Evolutionary conservation across 1,140 invertebrate genomes (phyloP).

Genomic region (Drosophila eugracilis): DNA sequence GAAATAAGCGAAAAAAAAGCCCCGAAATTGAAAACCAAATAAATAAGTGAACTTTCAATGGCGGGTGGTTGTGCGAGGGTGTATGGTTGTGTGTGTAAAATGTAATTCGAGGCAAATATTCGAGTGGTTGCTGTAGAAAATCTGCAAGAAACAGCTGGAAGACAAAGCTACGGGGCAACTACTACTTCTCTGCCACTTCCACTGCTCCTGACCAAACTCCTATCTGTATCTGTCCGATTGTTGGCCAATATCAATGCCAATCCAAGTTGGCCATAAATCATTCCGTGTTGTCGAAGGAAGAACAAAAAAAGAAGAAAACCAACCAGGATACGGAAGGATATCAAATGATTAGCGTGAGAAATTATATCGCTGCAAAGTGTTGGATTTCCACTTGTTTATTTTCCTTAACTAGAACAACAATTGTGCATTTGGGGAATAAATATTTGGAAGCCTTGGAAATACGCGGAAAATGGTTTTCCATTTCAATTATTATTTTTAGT

Average conservation of each 20-base stretch:
- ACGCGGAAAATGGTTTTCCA: neutral
- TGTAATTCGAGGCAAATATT: slow-evolving; percentile 52
- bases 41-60: slow-evolving; percentile 54
- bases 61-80: slow-evolving; percentile 16
- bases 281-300: slow-evolving; percentile 10
- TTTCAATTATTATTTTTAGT: neutral
- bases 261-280: slow-evolving; percentile 45
- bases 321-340: slow-evolving; percentile 1
- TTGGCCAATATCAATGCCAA: slow-evolving; percentile 51
- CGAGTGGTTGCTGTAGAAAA: slow-evolving; percentile 42
- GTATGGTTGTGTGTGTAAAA: slow-evolving; percentile 19
- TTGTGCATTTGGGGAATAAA: neutral
- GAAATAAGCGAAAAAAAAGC: slow-evolving; percentile 26
- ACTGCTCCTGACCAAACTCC: neutral
- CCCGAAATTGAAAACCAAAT: slow-evolving; percentile 59
- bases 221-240: slow-evolving; percentile 36
- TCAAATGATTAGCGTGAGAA: slow-evolving; percentile 45
- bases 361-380: slow-evolving; percentile 14
- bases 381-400: slow-evolving; percentile 11
- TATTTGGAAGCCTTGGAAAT: neutral
- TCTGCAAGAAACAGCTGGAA: slow-evolving; percentile 36
- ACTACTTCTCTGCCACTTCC: neutral
- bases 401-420: neutral
- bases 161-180: neutral
- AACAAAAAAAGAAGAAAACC: slow-evolving; percentile 8